Evolutionary conservation across 1,140 invertebrate species (phyloP), one percentile per base, ranked within the genome.

Genomic region (Drosophila mojavensis): DNA sequence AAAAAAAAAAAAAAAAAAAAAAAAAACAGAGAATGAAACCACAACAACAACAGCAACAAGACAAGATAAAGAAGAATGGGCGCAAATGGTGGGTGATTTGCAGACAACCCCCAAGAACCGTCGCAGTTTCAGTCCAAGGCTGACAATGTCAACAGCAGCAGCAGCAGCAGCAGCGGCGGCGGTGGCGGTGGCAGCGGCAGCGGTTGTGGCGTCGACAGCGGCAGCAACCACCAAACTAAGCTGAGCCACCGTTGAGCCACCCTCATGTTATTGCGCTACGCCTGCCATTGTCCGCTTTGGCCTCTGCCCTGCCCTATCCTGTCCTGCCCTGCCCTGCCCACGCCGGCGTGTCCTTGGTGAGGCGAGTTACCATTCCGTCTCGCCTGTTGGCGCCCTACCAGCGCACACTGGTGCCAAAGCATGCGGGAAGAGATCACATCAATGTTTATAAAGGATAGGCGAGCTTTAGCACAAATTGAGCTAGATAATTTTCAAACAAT

Each of bases 221-320:
- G 13, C 53, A 54, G 28, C 66, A 58, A 50, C 82, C 82, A 86
- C 75, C 83, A 39, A 69, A 17, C 36, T 11, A 11, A 4, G 39
- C 20, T 71, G 72, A 88, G 84, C 83, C 82, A 88, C 72, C 67
- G 79, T 73, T 86, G 79, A 85, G 83, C 82, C 83, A 86, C 83
- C 83, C 80, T 74, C 75, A 65, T 80, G 80, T 83, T 88, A 79
- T 83, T 88, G 77, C 77, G 71, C 80, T 83, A 83, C 67, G 78
- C 79, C 63, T 77, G 76, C 76, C 84, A 79, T 88, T 88, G 83
- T 86, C 68, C 83, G 28, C 24, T 36, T 9, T 36, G 7, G 17
- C 48, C 17, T 1, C 33, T 24, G 15, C 20, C 20, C 20, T 3
- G 20, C 20, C 51, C 17, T 17, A 17, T 17, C 17, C 17, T 17